Conservation (phyloP, 2,888 invertebrate species). For the Selenia dentaria region DNA sequence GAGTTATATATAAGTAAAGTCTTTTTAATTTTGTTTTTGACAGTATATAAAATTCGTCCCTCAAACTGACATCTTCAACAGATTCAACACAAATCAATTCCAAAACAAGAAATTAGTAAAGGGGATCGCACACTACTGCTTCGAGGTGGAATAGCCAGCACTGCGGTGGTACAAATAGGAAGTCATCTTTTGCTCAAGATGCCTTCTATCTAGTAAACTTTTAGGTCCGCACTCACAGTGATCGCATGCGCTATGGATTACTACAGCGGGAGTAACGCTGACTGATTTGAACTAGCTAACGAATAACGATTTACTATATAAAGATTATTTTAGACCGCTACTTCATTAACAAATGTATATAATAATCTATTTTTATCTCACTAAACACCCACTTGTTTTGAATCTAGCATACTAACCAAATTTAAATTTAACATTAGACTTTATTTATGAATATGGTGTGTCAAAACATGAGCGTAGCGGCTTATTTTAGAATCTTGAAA, state of each 20-base stretch:
- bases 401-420: slow-evolving; percentile 11
- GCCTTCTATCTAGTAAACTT: too few species aligned
- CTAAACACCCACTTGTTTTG: slow-evolving; percentile 10
- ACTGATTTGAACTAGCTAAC: slow-evolving; percentile 9
- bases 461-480: slow-evolving; percentile 19
- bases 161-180: too few species aligned
- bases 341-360: slow-evolving; percentile 12
- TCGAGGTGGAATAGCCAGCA: too few species aligned
- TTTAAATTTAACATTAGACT: slow-evolving; percentile 7
- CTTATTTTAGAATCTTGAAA: slow-evolving; percentile 18
- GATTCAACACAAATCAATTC: too few species aligned
- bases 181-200: too few species aligned
- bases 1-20: too few species aligned
- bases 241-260: slow-evolving; percentile 3
- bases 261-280: slow-evolving; percentile 11
- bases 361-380: slow-evolving; percentile 15
- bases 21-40: too few species aligned
- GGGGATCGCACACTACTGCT: too few species aligned
- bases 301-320: slow-evolving; percentile 10
- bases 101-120: too few species aligned
- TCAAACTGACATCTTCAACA: too few species aligned
- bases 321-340: slow-evolving; percentile 7
- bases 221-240: slow-evolving; percentile 7
- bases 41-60: too few species aligned
- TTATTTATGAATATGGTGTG: slow-evolving; percentile 19